Base-by-base conservation (phyloP, 2,113 vertebrate species). In the Coryphaenoides rupestris region DNA sequence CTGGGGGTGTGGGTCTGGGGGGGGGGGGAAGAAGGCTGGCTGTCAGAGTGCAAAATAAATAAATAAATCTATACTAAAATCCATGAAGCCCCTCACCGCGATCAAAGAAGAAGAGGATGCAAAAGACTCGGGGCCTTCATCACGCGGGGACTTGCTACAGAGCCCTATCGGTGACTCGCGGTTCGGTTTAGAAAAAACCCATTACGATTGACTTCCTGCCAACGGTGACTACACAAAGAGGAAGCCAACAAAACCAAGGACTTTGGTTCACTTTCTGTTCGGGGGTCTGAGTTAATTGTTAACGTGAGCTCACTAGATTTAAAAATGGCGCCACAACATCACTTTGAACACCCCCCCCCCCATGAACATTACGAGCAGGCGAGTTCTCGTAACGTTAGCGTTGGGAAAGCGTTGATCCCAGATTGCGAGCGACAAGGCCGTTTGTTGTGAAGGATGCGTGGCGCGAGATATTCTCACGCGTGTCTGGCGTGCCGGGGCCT, bases 181-280 rank as follows among this genome's bases (percentile, higher is more conserved):
- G 33, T 40, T 2, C 13, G 7, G 7, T 12, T 40, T 40, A 6
- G 7, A 40, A 40, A 40, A 40, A 40, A 6, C 9, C n/a, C n/a
- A n/a, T n/a, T 40, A 40, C 33, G 75, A 90, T 93, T 92, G 92
- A 93, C 91, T 90, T 84, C 59, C 89, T 84, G 88, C 91, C 85
- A 90, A 86, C 89, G 78, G 81, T 88, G 89, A 84, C 89, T 89
- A 87, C 90, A 90, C 88, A 88, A 88, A 72, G 84, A 75, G 87
- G 89, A 87, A 81, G n/a, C n/a, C n/a, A n/a, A n/a, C n/a, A n/a
- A n/a, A n/a, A n/a, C n/a, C 60, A 1, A 72, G 73, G 85, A 58
- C 1, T 85, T 84, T n/a, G n/a, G n/a, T n/a, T 65, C 40, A 87
- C 74, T 91, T 89, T 89, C 21, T 23, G 55, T 66, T 40, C 13